These are phyloP conservation scores for Hydrotaea cyrtoneurina DNA, from an alignment of 2,888 invertebrate species.

Conservation along the genomic window DNA sequence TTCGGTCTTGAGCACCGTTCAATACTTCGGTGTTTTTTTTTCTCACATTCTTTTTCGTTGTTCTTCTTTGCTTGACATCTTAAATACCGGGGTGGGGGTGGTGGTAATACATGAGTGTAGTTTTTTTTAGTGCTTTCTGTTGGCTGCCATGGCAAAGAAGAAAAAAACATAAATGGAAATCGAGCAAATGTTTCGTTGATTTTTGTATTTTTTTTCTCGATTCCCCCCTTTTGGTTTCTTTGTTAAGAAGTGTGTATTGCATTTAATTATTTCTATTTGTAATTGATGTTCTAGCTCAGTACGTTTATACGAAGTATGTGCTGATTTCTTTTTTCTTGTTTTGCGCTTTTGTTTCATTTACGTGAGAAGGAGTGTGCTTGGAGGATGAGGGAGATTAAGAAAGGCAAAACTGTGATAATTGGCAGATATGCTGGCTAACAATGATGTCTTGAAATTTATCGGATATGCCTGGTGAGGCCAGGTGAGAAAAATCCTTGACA, in stretches of 20 bases:
- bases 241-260: conserved; percentile 53
- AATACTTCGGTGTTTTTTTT: background rate
- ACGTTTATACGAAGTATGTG: conserved; percentile 3
- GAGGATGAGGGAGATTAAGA: background rate
- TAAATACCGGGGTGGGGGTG: conserved; percentile 7
- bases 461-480: background rate
- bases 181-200: conserved; percentile 19
- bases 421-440: conserved; percentile 48
- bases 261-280: conserved; percentile 64
- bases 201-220: background rate
- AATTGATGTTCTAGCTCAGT: conserved; percentile 40
- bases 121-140: conserved; percentile 45
- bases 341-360: background rate
- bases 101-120: conserved; percentile 6
- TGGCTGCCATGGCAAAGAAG: background rate
- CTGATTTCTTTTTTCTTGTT: conserved; percentile 31
- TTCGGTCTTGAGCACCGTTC: background rate
- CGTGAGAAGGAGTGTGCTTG: background rate
- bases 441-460: conserved; percentile 30
- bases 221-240: background rate
- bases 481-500: background rate
- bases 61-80: conserved; percentile 15
- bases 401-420: conserved; percentile 45
- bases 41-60: background rate
- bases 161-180: background rate